Base-by-base conservation (phyloP, 2,113 vertebrate species). In the Ptilonorhynchus violaceus region DNA sequence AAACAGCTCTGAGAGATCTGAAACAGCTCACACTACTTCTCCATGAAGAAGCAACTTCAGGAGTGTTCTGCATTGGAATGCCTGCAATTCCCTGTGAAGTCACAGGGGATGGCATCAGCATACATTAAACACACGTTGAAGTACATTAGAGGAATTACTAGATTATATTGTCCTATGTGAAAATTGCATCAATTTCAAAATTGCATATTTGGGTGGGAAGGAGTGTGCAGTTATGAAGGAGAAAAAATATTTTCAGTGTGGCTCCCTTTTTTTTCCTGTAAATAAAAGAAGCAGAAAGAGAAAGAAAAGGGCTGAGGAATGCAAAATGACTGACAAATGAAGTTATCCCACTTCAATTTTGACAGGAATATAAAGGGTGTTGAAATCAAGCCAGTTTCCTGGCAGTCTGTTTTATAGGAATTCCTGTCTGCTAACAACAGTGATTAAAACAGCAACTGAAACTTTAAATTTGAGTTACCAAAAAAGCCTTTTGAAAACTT, bases 401-500 rank as follows among this genome's bases (percentile, higher is more conserved):
- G 85, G 89, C 91, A 94, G 37, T 27, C 30, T 58, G 30, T 92
- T 84, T 50, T 87, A 50, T 53, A 39, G 90, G 93, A 78, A 88
- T 78, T 83, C 93, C 75, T 70, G 12, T 55, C 44, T 35, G 4
- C 39, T 30, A 39, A 78, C 73, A 39, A 68, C 76, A 50, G 53
- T 39, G 50, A 66, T 75, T 46, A 87, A 64, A 52, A 82, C 46
- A 67, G 81, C 90, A 85, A 44, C 19, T 52, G 63, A 85, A 95
- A 76, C 76, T 70, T 85, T 75, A 90, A 70, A 56, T 94, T 91
- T 63, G 80, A 85, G 64, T 92, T 79, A 84, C 64, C 35, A 79
- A 62, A 89, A 88, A 93, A 91, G 46, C 20, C 17, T 92, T 93
- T 93, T 89, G 91, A 86, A 72, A 87, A 67, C 66, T 82, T 92